phyloP scores from a whole-genome alignment of 2,888 invertebrate genomes.

The Patella ulyssiponensis region DNA sequence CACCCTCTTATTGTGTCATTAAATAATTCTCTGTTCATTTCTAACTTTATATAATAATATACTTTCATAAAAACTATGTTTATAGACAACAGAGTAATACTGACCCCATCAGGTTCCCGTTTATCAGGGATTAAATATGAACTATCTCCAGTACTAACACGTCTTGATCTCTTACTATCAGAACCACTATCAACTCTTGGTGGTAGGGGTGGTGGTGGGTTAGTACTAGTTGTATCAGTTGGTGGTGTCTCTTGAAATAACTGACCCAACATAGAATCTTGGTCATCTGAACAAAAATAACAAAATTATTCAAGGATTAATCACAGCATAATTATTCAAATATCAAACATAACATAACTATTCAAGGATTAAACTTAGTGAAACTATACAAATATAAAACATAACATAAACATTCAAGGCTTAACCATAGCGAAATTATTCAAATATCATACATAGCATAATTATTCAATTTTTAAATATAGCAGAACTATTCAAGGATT shows the following conservation, averaged over 20 bases:
- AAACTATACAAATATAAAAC: too few relatives aligned
- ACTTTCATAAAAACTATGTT: too few relatives aligned
- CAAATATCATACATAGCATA: too few relatives aligned
- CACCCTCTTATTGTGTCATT: too few relatives aligned
- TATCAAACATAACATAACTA: too few relatives aligned
- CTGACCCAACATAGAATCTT: constrained; percentile 87
- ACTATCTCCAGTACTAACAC: constrained; percentile 63
- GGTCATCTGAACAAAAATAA: constrained; percentile 67
- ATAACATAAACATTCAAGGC: too few relatives aligned
- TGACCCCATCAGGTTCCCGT: constrained; percentile 83
- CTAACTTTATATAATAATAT: too few relatives aligned
- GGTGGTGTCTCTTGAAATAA: constrained; percentile 93
- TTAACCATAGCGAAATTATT: too few relatives aligned
- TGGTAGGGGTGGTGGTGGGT: constrained; percentile 52
- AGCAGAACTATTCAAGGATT: too few relatives aligned
- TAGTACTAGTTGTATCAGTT: constrained; percentile 47
- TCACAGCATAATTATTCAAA: neutral
- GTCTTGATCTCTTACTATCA: constrained; percentile 53
- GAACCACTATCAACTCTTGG: constrained; percentile 47
- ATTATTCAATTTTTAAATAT: too few relatives aligned
- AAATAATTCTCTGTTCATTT: too few relatives aligned
- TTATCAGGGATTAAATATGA: constrained; percentile 81
- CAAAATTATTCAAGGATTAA: neutral
- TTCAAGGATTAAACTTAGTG: too few relatives aligned
- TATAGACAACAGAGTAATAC: constrained; percentile 38